phyloP scores from a whole-genome alignment of 2,113 vertebrate genomes.

The Phrynosoma platyrhinos region DNA sequence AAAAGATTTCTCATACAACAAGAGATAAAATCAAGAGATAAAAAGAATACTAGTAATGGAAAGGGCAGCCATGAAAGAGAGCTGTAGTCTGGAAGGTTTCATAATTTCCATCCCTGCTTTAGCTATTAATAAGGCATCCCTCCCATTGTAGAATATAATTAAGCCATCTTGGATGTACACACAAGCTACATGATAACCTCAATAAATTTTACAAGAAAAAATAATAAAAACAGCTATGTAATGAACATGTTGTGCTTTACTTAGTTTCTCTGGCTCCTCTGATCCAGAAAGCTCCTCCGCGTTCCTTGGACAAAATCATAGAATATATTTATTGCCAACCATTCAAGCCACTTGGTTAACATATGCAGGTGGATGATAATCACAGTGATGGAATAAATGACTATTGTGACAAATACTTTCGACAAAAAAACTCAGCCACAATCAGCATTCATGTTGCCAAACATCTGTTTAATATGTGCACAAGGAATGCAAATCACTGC shows the following conservation, averaged over 20 bases:
- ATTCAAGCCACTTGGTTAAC: background rate
- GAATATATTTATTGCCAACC: background rate
- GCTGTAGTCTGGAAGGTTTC: too few relatives aligned
- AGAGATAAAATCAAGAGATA: too few relatives aligned
- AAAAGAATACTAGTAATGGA: too few relatives aligned
- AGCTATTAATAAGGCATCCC: background rate
- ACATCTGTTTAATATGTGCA: background rate
- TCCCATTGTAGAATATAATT: background rate
- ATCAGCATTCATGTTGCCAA: background rate
- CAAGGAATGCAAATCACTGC: background rate
- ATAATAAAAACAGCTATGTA: background rate
- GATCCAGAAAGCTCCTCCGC: background rate
- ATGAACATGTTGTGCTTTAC: background rate
- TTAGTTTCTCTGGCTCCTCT: background rate
- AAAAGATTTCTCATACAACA: too few relatives aligned
- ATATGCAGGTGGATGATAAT: background rate
- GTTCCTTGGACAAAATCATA: background rate
- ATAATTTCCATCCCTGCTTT: too few relatives aligned
- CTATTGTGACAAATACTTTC: conserved; percentile 2
- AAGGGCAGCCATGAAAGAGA: too few relatives aligned
- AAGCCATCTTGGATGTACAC: background rate
- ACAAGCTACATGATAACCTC: too few relatives aligned
- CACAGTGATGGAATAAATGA: background rate
- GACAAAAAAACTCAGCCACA: background rate
- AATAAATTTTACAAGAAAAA: too few relatives aligned